Base-by-base conservation (phyloP, 2,113 vertebrate genomes). In the Sorex araneus region DNA sequence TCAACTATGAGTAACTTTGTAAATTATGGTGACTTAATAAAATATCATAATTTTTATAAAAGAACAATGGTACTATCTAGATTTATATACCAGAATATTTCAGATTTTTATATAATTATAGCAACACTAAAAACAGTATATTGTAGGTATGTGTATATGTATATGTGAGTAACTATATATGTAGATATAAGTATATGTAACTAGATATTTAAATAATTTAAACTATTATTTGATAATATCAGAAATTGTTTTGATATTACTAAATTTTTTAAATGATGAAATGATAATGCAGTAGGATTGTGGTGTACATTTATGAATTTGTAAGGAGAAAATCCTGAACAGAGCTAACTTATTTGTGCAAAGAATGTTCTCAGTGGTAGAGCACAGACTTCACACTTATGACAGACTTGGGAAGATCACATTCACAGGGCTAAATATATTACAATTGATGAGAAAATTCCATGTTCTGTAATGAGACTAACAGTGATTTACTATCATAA, bases 341-440 rank as follows among this genome's bases (percentile, higher is more conserved):
- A 40, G 64, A 50, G 12, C 36, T 84, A 95, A 87, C 45, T 78
- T 30, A 28, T 75, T 91, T 67, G 66, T 28, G 78, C 40, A 93
- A 21, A 50, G 64, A 76, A 81, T 66, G 43, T 82, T 89, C 64
- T 83, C 13, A 74, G 80, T 11, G 54, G 70, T 40, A 36, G 34
- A 23, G 40, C 60, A 12, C 32, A 32, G 77, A 25, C 57, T 71
- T 85, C 4, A 40, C 69, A 9, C 47, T 82, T 79, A 64, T 36
- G 75, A 66, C 32, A 84, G 67, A 82, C n/a, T n/a, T n/a, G n/a
- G n/a, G n/a, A 57, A n/a, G 5, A 69, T 40, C 12, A 76, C 27
- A 69, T 36, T 57, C 45, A 40, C 7, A 70, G 23, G 27, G 2
- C 30, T 85, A 47, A 54, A 2, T 71, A 3, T 57, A 64, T 73